phyloP scores from a whole-genome alignment of 1,140 invertebrate species.

The Akabosia matsudoensis region DNA sequence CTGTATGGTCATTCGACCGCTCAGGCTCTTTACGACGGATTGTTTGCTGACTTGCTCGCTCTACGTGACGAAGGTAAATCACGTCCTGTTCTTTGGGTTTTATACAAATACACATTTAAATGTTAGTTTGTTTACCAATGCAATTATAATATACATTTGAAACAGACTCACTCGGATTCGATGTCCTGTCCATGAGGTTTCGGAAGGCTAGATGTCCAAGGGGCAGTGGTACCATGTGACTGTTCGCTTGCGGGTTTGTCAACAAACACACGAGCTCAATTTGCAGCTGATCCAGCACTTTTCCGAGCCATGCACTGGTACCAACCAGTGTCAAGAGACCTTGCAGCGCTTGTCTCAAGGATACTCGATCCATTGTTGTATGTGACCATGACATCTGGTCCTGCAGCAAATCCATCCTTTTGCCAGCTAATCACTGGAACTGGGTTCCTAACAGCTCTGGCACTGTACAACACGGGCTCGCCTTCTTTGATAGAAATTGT shows the following conservation, averaged over 20 bases:
- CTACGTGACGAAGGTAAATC: constrained; percentile 85
- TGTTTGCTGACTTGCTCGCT: constrained; percentile 74
- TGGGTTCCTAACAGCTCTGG: constrained; percentile 87
- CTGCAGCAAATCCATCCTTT: constrained; percentile 53
- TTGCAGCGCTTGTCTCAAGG: constrained; percentile 78
- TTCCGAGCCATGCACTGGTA: constrained; percentile 97
- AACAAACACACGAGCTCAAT: constrained; percentile 85
- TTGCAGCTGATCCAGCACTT: constrained; percentile 90
- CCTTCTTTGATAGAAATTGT: constrained; percentile 88
- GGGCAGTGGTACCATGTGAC: constrained; percentile 51
- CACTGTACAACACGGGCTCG: constrained; percentile 81
- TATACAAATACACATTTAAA: constrained; percentile 57
- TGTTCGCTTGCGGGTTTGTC: constrained; percentile 70
- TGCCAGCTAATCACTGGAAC: constrained; percentile 93
- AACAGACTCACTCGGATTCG: constrained; percentile 89
- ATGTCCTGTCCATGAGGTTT: constrained; percentile 87
- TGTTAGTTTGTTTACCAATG: not conserved
- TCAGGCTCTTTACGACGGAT: constrained; percentile 72
- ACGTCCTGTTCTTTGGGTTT: constrained; percentile 84
- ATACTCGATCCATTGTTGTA: constrained; percentile 79
- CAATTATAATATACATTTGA: not conserved
- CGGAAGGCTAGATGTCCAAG: constrained; percentile 81
- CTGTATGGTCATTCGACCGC: constrained; percentile 75
- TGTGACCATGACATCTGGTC: constrained; percentile 63
- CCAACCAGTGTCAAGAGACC: constrained; percentile 85